These are phyloP conservation scores for Drosophila rhopaloa DNA, from an alignment of 1,140 invertebrate genomes.

Conservation along the genomic window DNA sequence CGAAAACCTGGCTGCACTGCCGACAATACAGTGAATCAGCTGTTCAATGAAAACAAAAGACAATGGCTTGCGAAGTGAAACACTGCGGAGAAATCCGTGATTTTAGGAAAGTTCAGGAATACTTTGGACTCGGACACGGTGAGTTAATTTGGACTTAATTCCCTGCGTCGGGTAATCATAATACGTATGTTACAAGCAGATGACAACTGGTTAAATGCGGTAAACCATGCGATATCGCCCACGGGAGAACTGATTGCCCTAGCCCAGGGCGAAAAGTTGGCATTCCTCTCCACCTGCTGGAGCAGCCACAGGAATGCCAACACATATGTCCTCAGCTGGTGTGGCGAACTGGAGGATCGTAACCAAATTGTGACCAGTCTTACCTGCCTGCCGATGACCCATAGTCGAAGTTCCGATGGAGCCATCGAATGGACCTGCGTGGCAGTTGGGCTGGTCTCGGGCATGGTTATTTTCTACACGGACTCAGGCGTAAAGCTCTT, in stretches of 20 bases:
- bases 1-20: not conserved
- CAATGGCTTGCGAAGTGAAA: slow-evolving; percentile 90
- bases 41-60: slow-evolving; percentile 64
- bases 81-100: slow-evolving; percentile 88
- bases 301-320: slow-evolving; percentile 85
- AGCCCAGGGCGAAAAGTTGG: slow-evolving; percentile 88
- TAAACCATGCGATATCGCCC: slow-evolving; percentile 90
- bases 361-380: slow-evolving; percentile 85
- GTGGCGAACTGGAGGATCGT: slow-evolving; percentile 85
- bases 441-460: slow-evolving; percentile 93
- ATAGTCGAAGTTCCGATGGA: slow-evolving; percentile 66
- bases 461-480: slow-evolving; percentile 94
- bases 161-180: not conserved
- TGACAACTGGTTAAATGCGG: slow-evolving; percentile 90
- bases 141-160: slow-evolving; percentile 37
- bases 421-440: slow-evolving; percentile 96
- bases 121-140: slow-evolving; percentile 85
- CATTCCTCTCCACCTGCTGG: slow-evolving; percentile 89
- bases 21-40: slow-evolving; percentile 26
- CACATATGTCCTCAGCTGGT: slow-evolving; percentile 86
- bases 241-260: slow-evolving; percentile 90
- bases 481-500: slow-evolving; percentile 93
- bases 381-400: slow-evolving; percentile 86
- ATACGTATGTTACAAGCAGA: slow-evolving; percentile 80
- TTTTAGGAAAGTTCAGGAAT: slow-evolving; percentile 86